These are phyloP conservation scores for Cyanoliseus patagonus DNA, from an alignment of 2,113 vertebrate genomes.

Conservation along the genomic window DNA sequence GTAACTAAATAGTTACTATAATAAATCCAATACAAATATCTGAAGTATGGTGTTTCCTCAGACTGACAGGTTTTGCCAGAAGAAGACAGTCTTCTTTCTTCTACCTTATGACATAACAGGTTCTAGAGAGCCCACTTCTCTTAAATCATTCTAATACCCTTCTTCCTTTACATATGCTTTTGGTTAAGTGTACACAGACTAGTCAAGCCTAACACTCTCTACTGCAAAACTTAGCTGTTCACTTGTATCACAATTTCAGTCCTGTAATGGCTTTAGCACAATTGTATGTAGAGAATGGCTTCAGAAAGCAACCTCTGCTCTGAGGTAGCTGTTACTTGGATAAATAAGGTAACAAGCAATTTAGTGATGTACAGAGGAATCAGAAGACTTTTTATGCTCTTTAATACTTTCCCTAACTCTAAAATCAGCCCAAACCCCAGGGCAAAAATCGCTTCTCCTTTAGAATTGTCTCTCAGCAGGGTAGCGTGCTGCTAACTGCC, in stretches of 20 bases:
- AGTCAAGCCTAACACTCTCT: not conserved
- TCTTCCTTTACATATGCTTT: not conserved
- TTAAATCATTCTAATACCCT: not conserved
- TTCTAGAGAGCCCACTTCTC: not conserved
- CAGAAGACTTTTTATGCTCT: not conserved
- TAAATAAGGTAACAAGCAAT: not conserved
- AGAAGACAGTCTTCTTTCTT: not conserved
- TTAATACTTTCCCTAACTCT: constrained; percentile 17
- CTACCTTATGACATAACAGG: not conserved
- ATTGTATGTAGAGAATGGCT: not conserved
- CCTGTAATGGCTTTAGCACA: not conserved
- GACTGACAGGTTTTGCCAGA: not conserved
- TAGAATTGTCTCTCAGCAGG: constrained; percentile 27
- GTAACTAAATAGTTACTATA: not conserved
- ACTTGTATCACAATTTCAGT: not conserved
- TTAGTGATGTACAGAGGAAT: not conserved
- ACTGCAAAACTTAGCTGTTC: not conserved
- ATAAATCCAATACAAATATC: not conserved
- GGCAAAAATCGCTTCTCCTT: not conserved
- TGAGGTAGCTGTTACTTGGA: not conserved
- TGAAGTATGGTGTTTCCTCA: not conserved
- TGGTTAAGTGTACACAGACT: not conserved
- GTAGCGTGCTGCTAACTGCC: not conserved
- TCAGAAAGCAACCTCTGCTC: not conserved
- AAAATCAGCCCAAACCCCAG: not conserved